Conservation (phyloP, 2,113 vertebrate species). For the Papio anubis region DNA sequence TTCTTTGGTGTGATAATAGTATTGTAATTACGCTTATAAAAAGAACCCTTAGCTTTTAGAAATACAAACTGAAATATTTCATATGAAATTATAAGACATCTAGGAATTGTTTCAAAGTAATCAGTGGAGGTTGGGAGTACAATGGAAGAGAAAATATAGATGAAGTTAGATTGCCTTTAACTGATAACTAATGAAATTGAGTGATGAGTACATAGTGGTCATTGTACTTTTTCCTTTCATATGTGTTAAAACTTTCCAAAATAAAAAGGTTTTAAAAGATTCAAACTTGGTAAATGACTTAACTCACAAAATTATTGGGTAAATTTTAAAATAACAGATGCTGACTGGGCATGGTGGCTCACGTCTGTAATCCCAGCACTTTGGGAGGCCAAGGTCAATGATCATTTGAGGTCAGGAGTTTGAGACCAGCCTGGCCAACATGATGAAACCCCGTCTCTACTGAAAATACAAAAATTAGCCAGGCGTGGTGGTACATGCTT, state of each 20-base stretch:
- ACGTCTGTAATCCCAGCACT: too few species aligned
- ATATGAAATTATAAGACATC: neutral
- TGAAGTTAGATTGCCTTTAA: neutral
- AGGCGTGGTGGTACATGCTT: too few species aligned
- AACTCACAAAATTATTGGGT: neutral
- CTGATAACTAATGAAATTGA: neutral
- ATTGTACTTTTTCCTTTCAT: neutral
- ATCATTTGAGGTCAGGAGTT: too few species aligned
- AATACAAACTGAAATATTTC: neutral
- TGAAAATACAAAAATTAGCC: too few species aligned
- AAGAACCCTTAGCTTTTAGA: neutral
- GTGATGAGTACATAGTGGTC: neutral
- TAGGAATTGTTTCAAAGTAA: slow-evolving; percentile 38
- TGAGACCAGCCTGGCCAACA: too few species aligned
- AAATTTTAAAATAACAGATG: neutral
- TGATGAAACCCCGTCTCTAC: too few species aligned
- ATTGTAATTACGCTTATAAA: neutral
- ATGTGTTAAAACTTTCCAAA: neutral
- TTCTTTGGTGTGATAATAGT: neutral
- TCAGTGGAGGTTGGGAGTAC: neutral
- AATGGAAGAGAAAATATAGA: neutral
- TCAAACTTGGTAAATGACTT: slow-evolving; percentile 14
- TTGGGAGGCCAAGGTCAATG: too few species aligned
- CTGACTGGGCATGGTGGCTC: too few species aligned
- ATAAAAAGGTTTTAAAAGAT: slow-evolving; percentile 36